Evolutionary conservation across 2,113 vertebrate species (phyloP), one percentile per base, ranked within the genome.

Genomic region (Craseonycteris thonglongyai): DNA sequence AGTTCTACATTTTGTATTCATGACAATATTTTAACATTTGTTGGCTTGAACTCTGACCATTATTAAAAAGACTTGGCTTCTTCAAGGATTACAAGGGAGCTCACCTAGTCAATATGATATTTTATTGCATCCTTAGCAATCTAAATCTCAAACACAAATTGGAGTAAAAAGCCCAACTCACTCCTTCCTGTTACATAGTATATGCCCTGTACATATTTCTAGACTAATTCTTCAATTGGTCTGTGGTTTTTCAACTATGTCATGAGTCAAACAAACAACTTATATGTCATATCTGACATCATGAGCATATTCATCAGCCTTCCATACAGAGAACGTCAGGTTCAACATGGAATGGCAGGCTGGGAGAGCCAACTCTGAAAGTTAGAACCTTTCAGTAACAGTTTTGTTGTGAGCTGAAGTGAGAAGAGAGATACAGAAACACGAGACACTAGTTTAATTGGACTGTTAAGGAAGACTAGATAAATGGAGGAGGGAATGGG

Each of bases 401-500:
- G 63, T 54, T 40, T 16, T 33, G 26, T 28, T 24, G 14, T 66
- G 56, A 59, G 35, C 65, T 71, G 49, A 49, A 61, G 24, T 11
- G 2, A 74, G 11, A 68, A 63, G n/a, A 8, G 14, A 16, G 40
- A 45, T 26, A 22, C 4, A 18, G 56, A 85, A 74, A 21, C 30
- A 10, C 9, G 8, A 65, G 89, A 33, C 5, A 4, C 49, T 49
- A 11, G 13, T 80, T 74, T 30, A 38, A 40, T 68, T 68, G 65
- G 74, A 13, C 33, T 14, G 16, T 59, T 42, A 16, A 30, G 28
- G 18, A 71, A 30, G 8, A 7, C 13, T 22, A 22, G 26, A 7
- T 2, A 13, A 19, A 18, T 0, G 49, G 74, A 35, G 47, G 33
- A 5, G 19, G 47, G 4, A 11, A 19, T 0, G n/a, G 47, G 4